These are phyloP conservation scores for Notothenia coriiceps DNA, from an alignment of 2,113 vertebrate genomes.

Conservation along the genomic window DNA sequence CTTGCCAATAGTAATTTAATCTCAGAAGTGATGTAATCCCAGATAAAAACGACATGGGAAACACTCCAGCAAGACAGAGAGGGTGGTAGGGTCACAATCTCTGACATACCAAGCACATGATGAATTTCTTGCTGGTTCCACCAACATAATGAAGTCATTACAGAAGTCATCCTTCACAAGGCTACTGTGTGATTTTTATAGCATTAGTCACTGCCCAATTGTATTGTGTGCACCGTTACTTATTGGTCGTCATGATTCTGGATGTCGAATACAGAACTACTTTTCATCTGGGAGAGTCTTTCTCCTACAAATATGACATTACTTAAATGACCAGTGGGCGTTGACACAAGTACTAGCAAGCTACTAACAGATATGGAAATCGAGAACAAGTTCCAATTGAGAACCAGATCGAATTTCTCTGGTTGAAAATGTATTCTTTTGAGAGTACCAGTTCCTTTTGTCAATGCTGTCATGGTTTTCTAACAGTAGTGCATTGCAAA, in stretches of 20 bases:
- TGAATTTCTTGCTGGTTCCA: slow-evolving; percentile 26
- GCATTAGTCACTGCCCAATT: slow-evolving; percentile 1
- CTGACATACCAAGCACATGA: slow-evolving; percentile 52
- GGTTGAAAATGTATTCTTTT: no score
- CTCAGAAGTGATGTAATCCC: slow-evolving; percentile 18
- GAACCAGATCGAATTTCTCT: no score
- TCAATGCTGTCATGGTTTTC: no score
- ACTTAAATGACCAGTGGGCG: not conserved
- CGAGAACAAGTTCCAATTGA: no score
- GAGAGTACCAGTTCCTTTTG: no score
- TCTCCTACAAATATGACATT: not conserved
- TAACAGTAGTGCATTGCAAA: no score
- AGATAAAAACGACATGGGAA: slow-evolving; percentile 14
- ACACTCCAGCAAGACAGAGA: slow-evolving; percentile 1
- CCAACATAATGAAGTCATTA: slow-evolving; percentile 27
- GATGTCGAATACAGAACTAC: not conserved
- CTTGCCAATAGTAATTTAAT: not conserved
- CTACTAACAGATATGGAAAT: not conserved
- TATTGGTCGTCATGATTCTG: slow-evolving; percentile 16
- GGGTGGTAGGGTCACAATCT: slow-evolving; percentile 17
- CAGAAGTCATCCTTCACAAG: slow-evolving; percentile 7
- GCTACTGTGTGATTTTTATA: not conserved
- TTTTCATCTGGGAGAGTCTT: not conserved
- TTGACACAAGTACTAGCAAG: not conserved
- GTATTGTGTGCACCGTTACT: not conserved